Percentiles rank a stretch among this genome's conserved stretches.
Evolutionary conservation across 2,113 vertebrate genomes (phyloP).

Genomic region (Mystacornis crossleyi): DNA sequence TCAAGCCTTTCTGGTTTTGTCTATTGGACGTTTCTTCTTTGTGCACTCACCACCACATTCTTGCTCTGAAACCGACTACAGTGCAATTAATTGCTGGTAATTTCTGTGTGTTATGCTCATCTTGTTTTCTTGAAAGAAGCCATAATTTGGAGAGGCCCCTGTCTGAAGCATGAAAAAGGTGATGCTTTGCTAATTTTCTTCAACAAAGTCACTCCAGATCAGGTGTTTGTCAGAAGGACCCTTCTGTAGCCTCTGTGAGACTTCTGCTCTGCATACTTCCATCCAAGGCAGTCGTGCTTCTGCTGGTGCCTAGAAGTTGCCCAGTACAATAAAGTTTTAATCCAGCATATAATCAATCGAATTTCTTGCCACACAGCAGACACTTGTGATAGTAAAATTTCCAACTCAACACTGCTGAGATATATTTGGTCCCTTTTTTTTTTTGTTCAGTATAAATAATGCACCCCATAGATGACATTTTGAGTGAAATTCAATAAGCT

Average conservation of each 20-base stretch:
- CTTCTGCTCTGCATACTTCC: neutral
- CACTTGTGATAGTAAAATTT: neutral
- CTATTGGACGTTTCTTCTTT: neutral
- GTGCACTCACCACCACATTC: neutral
- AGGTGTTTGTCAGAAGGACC: neutral
- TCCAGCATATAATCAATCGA: accelerated
- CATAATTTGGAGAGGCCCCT: neutral
- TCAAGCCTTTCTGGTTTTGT: neutral
- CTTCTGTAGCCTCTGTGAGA: neutral
- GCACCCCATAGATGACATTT: neutral
- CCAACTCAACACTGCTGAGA: neutral
- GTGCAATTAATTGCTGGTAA: neutral
- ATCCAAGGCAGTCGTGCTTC: neutral
- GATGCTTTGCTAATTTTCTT: neutral
- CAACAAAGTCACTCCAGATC: neutral
- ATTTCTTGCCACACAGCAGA: neutral
- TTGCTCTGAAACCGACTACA: neutral
- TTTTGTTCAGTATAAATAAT: neutral
- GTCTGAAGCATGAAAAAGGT: neutral
- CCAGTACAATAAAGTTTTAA: neutral
- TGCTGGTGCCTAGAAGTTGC: neutral
- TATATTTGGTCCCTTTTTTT: neutral
- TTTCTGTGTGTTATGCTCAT: neutral
- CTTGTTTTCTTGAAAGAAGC: neutral
- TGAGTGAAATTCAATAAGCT: neutral